Percentiles rank a stretch among this genome's conserved stretches.
Evolutionary conservation across 64 coral and sea anemone genomes (phyloP).

Genomic region (Cladopsammia gracilis): DNA sequence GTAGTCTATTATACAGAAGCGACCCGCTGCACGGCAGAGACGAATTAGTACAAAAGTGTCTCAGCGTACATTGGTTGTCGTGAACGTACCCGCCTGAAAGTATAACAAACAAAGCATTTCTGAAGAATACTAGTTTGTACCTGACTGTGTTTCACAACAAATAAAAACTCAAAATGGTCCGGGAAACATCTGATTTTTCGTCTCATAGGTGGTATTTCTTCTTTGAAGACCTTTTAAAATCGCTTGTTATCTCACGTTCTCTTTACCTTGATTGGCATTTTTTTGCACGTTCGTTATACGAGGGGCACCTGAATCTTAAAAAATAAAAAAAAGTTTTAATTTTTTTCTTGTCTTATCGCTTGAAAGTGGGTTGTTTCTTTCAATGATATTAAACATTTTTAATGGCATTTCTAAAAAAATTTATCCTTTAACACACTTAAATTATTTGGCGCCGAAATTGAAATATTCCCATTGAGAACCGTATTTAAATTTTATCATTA

Average conservation of each 20-base stretch:
- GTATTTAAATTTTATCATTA: slow-evolving; percentile 29
- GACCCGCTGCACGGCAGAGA: not conserved
- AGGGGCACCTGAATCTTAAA: not conserved
- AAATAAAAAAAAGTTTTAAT: not conserved
- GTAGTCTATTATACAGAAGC: not conserved
- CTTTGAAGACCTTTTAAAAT: not conserved
- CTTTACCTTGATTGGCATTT: not conserved
- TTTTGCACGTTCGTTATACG: not conserved
- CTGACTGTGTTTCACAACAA: not conserved
- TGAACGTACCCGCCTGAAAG: not conserved
- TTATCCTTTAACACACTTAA: slow-evolving; percentile 35
- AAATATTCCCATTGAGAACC: not conserved
- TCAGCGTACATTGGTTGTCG: not conserved
- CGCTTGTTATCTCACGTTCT: slow-evolving; percentile 18
- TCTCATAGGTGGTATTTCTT: not conserved
- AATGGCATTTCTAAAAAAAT: slow-evolving; percentile 14
- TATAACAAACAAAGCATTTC: not conserved
- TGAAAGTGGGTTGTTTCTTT: slow-evolving; percentile 15
- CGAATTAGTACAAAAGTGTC: not conserved
- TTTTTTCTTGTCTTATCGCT: not conserved
- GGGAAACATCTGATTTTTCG: slow-evolving; percentile 24
- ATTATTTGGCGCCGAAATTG: slow-evolving; percentile 24
- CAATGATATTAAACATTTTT: slow-evolving; percentile 27
- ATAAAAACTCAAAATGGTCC: not conserved
- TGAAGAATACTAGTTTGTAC: not conserved